Evolutionary conservation across 2,797 vertebrate species (phyloP), one percentile per base, ranked within the genome.

Genomic region (Cryptoprocta ferox): DNA sequence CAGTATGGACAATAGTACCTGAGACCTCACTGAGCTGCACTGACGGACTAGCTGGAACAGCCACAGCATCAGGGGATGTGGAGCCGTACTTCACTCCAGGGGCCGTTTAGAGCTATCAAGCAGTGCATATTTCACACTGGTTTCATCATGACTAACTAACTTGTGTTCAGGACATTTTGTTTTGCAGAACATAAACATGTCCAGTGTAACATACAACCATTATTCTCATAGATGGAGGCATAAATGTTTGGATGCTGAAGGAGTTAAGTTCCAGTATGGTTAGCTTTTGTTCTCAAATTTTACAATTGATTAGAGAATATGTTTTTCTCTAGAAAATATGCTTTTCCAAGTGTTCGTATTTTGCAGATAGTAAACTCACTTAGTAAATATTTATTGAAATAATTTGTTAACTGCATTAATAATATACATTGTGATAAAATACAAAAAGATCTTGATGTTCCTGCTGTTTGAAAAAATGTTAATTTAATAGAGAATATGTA

Each of bases 381-480:
- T 80, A 81, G 56, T 70, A 93, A 89, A 84, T 91, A 59, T 24
- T 35, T 76, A 39, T 80, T 91, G 73, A 92, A 94, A 71, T 95
- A 75, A 71, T 28, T 79, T 83, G 18, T 93, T 63, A 24, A 65
- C 24, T 95, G 1, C 35, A 66, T 35, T 42, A 90, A 39, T 73
- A 89, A 42, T 61, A 79, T 24, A 56, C 26, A 45, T 42, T 86
- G 63, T 66, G 8, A 50, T 76, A 5, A 78, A 16, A 42, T 18
- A 70, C 48, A 70, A 70, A 61, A 70, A 93, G n/a, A 85, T 2
- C 4, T 81, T 73, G 26, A 50, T 68, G n/a, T 81, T 78, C 21
- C 80, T 76, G 18, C 65, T 48, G 32, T 84, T 79, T 91, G 66
- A 88, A 93, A 88, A 63, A 80, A 90, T 79, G 81, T 63, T n/a